Evolutionary conservation across 2,113 vertebrate genomes (phyloP).

Genomic region (Tetrax tetrax): DNA sequence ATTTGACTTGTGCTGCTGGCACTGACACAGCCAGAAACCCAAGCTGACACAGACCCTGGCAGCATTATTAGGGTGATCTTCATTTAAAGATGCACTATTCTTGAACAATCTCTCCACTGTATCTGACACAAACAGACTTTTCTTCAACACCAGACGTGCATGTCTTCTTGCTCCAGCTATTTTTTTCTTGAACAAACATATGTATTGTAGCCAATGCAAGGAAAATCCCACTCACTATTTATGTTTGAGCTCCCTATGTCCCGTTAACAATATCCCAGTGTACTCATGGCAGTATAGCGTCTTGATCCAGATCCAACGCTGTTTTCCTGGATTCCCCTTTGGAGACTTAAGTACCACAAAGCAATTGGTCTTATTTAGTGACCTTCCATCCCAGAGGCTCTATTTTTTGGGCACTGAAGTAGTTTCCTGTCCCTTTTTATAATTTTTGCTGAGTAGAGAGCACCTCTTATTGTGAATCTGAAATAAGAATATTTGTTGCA

Average conservation of each 20-base stretch:
- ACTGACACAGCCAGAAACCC: neutral
- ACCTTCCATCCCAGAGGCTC: conserved; percentile 56
- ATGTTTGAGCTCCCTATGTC: conserved; percentile 72
- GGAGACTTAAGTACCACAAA: conserved; percentile 63
- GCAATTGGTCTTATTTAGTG: conserved; percentile 44
- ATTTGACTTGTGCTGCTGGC: conserved; percentile 42
- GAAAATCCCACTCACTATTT: conserved; percentile 77
- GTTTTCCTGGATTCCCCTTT: conserved; percentile 65
- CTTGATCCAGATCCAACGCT: conserved; percentile 52
- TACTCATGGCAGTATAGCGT: conserved; percentile 35
- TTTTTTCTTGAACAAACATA: conserved; percentile 83
- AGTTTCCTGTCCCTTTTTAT: conserved; percentile 33
- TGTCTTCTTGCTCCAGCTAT: conserved; percentile 78
- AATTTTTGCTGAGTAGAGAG: neutral
- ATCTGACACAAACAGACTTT: conserved; percentile 74
- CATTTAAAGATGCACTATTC: conserved; percentile 71
- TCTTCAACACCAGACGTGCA: conserved; percentile 76
- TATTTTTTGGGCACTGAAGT: neutral
- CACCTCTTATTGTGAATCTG: neutral
- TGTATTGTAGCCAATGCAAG: conserved; percentile 79
- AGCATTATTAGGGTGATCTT: conserved; percentile 40
- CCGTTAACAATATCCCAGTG: conserved; percentile 75
- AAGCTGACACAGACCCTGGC: conserved; percentile 59
- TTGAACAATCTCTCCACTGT: conserved; percentile 76
- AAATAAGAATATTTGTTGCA: neutral